Percentiles rank a stretch among this genome's conserved stretches.
Evolutionary conservation across 2,888 invertebrate species (phyloP).

Genomic region (Elegia similella): DNA sequence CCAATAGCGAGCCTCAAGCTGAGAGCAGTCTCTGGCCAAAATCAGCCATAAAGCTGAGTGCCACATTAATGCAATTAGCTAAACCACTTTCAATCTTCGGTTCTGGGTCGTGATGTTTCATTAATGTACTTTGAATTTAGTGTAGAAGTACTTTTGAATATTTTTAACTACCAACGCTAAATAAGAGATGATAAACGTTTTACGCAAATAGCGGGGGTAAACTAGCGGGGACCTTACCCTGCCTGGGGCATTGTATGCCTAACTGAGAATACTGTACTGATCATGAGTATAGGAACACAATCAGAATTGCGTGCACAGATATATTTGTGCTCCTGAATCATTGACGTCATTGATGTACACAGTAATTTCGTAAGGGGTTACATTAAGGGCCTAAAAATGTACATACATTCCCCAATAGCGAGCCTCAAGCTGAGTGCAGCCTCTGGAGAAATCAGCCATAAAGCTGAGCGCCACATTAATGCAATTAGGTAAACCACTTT

Average conservation of each 20-base stretch:
- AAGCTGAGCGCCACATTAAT: conserved; percentile 18
- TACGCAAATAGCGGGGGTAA: too few species aligned
- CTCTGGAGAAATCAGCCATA: conserved; percentile 34
- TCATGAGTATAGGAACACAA: too few species aligned
- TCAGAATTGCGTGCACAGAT: too few species aligned
- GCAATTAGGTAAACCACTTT: conserved; percentile 22
- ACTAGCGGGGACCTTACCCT: too few species aligned
- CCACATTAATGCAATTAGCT: conserved; percentile 22
- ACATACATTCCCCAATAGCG: neutral
- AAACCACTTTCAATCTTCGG: conserved; percentile 20
- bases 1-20: neutral
- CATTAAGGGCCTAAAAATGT: neutral
- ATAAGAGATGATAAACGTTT: too few species aligned
- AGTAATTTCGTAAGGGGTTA: too few species aligned
- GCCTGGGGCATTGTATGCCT: too few species aligned
- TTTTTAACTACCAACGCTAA: too few species aligned
- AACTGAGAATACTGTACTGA: too few species aligned
- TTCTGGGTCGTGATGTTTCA: neutral
- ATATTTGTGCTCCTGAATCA: too few species aligned
- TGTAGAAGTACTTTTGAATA: neutral
- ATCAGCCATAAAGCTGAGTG: conserved; percentile 25
- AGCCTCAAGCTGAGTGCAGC: neutral
- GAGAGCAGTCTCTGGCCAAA: conserved; percentile 28
- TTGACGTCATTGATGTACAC: too few species aligned
- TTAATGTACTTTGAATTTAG: neutral